Evolutionary conservation across 2,797 vertebrate genomes (phyloP).

Genomic region (Tympanoctomys barrerae): DNA sequence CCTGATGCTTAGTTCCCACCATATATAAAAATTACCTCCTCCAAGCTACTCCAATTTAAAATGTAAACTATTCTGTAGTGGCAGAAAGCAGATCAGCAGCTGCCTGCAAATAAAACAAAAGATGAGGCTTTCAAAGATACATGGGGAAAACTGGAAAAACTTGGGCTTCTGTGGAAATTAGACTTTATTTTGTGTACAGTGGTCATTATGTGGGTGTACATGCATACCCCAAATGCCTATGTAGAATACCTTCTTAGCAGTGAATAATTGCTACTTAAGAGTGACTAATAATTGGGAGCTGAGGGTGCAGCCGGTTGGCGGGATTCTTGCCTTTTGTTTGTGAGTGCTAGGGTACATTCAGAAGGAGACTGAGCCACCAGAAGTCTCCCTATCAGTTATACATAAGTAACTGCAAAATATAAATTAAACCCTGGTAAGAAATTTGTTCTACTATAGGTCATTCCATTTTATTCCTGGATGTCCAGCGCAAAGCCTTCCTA

Average conservation of each 20-base stretch:
- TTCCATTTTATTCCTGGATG: background rate
- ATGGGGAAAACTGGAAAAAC: background rate
- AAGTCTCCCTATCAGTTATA: background rate
- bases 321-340: background rate
- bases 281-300: fast-evolving
- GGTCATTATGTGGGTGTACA: background rate
- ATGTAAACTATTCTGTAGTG: background rate
- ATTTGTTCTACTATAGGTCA: background rate
- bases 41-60: background rate
- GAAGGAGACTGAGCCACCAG: background rate
- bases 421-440: background rate
- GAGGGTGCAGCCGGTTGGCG: background rate
- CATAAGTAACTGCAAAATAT: background rate
- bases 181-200: background rate
- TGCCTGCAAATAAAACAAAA: background rate
- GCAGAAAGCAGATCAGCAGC: background rate
- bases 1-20: background rate
- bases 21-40: background rate
- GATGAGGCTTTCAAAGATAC: background rate
- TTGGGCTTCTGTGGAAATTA: background rate
- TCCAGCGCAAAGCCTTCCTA: background rate
- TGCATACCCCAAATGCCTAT: background rate
- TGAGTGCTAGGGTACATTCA: background rate
- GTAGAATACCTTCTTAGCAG: no score
- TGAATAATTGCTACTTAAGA: background rate